Percentiles rank a stretch among this genome's conserved stretches.
These are phyloP conservation scores for Hydropsyche tenuis DNA, from an alignment of 1,140 invertebrate genomes.

Conservation along the genomic window DNA sequence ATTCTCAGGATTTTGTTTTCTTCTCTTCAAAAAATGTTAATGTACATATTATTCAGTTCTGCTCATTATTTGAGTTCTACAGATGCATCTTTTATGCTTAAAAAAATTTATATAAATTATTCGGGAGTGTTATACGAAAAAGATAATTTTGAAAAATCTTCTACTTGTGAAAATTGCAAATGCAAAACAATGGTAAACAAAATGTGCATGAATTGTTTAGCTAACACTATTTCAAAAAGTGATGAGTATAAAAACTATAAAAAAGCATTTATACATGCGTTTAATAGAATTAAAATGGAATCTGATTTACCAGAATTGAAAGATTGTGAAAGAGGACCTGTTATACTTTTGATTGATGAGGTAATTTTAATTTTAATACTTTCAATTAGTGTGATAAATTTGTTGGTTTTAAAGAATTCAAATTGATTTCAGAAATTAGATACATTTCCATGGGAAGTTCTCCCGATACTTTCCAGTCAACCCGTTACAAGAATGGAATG, in stretches of 20 bases:
- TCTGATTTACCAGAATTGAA: slow-evolving; percentile 56
- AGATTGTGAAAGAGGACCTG: slow-evolving; percentile 63
- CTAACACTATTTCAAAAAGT: slow-evolving; percentile 39
- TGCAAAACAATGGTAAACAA: slow-evolving; percentile 51
- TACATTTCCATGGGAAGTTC: slow-evolving; percentile 76
- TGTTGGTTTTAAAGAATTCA: neutral
- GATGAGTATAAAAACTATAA: slow-evolving; percentile 57
- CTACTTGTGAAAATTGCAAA: slow-evolving; percentile 46
- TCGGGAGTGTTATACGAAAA: neutral
- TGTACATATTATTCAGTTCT: slow-evolving; percentile 55
- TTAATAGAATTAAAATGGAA: slow-evolving; percentile 53
- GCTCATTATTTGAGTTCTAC: slow-evolving; percentile 27
- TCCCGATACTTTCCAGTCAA: slow-evolving; percentile 67
- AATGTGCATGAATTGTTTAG: slow-evolving; percentile 63
- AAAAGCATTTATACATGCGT: slow-evolving; percentile 59
- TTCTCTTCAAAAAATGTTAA: slow-evolving; percentile 55
- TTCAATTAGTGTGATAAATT: slow-evolving; percentile 3
- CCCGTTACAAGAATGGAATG: slow-evolving; percentile 77
- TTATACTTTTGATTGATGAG: slow-evolving; percentile 72
- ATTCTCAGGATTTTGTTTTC: slow-evolving; percentile 44
- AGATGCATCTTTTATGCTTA: slow-evolving; percentile 39
- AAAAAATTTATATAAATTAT: slow-evolving; percentile 43
- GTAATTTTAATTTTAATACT: slow-evolving; percentile 54
- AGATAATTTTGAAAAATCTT: slow-evolving; percentile 43
- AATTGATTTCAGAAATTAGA: slow-evolving; percentile 68